Evolutionary conservation across 2,113 vertebrate species (phyloP).

Genomic region (Prunella himalayana): DNA sequence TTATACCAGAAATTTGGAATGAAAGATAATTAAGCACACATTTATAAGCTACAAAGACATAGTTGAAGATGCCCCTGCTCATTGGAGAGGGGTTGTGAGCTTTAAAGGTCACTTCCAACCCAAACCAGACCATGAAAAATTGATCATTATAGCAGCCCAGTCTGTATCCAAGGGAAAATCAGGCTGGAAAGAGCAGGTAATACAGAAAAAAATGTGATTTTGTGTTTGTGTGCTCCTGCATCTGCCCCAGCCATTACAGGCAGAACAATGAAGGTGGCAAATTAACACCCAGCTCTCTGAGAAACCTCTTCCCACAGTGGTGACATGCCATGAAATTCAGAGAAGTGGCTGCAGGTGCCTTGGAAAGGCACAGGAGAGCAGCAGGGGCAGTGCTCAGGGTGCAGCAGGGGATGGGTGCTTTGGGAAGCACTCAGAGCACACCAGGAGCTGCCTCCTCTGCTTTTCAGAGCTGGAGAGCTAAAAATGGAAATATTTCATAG

Average conservation of each 20-base stretch:
- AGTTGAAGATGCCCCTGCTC: background rate
- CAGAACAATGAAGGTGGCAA: background rate
- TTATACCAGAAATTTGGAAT: background rate
- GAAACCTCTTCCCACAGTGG: background rate
- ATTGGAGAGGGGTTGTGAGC: background rate
- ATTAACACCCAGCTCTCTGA: background rate
- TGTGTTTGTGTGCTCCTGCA: background rate
- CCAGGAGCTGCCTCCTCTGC: background rate
- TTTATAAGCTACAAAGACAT: background rate
- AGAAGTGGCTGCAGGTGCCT: background rate
- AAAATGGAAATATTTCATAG: background rate
- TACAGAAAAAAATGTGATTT: background rate
- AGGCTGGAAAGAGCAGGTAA: background rate
- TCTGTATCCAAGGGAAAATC: background rate
- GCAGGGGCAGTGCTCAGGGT: background rate
- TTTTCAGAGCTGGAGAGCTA: background rate
- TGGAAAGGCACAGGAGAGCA: background rate
- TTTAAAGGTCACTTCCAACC: background rate
- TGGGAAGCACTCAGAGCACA: rapidly evolving
- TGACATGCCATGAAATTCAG: background rate
- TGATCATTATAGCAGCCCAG: rapidly evolving
- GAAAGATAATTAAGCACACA: background rate
- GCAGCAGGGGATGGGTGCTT: background rate
- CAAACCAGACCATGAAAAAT: background rate
- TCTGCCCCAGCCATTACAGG: background rate